Conservation (phyloP, 2,797 vertebrate species). For the Poecilia gillii region DNA sequence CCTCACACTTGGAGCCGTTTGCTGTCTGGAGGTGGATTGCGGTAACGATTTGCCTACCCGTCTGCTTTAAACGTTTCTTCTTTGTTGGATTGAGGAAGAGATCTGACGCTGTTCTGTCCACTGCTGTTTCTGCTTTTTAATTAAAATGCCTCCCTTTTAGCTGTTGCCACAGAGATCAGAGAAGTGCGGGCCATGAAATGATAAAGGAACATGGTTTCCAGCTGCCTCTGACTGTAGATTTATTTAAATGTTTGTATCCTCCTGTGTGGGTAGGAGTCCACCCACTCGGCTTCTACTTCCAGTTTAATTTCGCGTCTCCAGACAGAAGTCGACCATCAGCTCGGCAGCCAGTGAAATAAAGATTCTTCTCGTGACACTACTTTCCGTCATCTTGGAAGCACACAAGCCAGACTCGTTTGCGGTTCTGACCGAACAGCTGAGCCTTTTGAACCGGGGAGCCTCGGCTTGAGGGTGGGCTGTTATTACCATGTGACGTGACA, state of each 20-base stretch:
- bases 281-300: constrained; percentile 48
- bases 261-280: constrained; percentile 43
- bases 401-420: constrained; percentile 26
- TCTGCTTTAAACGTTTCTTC: constrained; percentile 41
- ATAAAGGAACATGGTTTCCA: constrained; percentile 31
- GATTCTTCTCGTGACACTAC: constrained; percentile 43
- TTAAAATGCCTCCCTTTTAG: constrained; percentile 38
- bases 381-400: constrained; percentile 35
- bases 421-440: constrained; percentile 22
- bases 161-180: constrained; percentile 56
- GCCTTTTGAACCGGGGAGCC: constrained; percentile 49
- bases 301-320: constrained; percentile 50
- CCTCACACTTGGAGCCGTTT: neutral
- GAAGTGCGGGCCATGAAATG: constrained; percentile 7
- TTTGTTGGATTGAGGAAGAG: constrained; percentile 26
- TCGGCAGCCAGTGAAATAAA: constrained; percentile 51
- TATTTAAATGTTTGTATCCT: constrained; percentile 60
- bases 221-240: constrained; percentile 57
- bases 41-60: constrained; percentile 12
- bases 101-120: constrained; percentile 25
- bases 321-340: constrained; percentile 43
- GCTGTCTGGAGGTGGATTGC: neutral
- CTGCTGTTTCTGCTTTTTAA: constrained; percentile 26
- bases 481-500: constrained; percentile 66
- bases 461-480: constrained; percentile 54